Conservation (phyloP, 2,888 invertebrate species). For the Synanthedon vespiformis region DNA sequence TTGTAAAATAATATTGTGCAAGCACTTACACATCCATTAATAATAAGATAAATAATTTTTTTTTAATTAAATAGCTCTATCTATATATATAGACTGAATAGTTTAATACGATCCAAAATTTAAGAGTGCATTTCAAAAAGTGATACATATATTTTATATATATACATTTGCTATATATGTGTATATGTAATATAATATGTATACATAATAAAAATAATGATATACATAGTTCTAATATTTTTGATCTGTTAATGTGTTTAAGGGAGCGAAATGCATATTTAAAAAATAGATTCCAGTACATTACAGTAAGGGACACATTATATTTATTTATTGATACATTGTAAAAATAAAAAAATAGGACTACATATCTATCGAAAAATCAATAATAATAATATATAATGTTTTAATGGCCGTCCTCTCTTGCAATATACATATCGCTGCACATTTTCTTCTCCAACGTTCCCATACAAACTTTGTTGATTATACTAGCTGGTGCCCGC, state of each 20-base stretch:
- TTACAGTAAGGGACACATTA: background rate
- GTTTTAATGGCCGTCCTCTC: constrained; percentile 43
- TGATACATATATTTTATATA: too few species aligned
- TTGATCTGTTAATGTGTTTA: too few species aligned
- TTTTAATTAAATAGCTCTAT: background rate
- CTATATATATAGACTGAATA: background rate
- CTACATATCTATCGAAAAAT: constrained; percentile 26
- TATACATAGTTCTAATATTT: too few species aligned
- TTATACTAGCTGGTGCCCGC: too few species aligned
- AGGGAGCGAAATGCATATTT: too few species aligned
- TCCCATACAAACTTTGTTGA: too few species aligned
- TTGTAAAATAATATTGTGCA: background rate
- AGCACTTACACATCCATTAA: background rate
- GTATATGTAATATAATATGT: too few species aligned
- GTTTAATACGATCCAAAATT: background rate
- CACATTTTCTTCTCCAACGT: background rate
- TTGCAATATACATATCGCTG: constrained; percentile 54
- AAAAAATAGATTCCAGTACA: background rate
- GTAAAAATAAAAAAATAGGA: constrained; percentile 4
- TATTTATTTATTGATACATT: background rate
- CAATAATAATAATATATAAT: constrained; percentile 8
- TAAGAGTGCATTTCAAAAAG: background rate
- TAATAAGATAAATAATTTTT: background rate
- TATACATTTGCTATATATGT: too few species aligned
- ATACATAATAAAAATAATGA: too few species aligned